These are phyloP conservation scores for Aurelia sp. DNA, from an alignment of 30 jellyfish, hydroid and myxozoan genomes.

Conservation along the genomic window DNA sequence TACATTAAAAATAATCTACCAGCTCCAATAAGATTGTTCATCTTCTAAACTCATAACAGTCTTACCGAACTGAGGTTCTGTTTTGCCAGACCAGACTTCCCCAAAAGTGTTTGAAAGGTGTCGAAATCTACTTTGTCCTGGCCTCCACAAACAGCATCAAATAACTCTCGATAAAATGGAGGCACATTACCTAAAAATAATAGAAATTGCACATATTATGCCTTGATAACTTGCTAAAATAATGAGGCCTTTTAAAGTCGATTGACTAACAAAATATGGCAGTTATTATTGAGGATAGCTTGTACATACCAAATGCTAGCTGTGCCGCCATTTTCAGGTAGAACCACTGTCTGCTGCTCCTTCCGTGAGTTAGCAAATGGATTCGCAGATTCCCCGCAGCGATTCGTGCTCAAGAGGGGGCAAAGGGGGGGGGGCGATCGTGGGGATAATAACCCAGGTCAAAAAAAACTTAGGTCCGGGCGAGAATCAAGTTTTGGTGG, in stretches of 20 bases:
- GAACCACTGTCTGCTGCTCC: slow-evolving; percentile 18
- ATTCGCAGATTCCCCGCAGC: background rate
- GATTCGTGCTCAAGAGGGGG: no score
- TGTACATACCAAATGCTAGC: slow-evolving; percentile 67
- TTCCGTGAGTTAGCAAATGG: slow-evolving; percentile 14
- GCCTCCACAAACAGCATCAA: slow-evolving; percentile 68
- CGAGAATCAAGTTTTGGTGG: no score
- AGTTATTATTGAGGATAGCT: background rate
- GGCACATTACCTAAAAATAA: slow-evolving; percentile 79
- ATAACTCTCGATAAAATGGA: slow-evolving; percentile 74
- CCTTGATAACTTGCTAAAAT: no score
- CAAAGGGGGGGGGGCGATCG: no score
- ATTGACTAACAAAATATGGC: background rate
- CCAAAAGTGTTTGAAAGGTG: slow-evolving; percentile 43
- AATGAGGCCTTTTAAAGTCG: no score
- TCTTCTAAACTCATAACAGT: no score
- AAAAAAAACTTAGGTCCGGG: no score
- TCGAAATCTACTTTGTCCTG: slow-evolving; percentile 62
- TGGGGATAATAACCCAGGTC: no score
- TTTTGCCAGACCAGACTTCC: slow-evolving; percentile 62
- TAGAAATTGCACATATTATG: background rate
- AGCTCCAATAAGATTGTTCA: no score
- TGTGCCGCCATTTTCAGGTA: slow-evolving; percentile 78
- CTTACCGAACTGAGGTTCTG: slow-evolving; percentile 62
- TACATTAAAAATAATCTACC: no score